A percentile compares a stretch with the other conserved stretches of the same genome.
Conservation (phyloP, 2,113 vertebrate genomes). For the Phasianus colchicus region DNA sequence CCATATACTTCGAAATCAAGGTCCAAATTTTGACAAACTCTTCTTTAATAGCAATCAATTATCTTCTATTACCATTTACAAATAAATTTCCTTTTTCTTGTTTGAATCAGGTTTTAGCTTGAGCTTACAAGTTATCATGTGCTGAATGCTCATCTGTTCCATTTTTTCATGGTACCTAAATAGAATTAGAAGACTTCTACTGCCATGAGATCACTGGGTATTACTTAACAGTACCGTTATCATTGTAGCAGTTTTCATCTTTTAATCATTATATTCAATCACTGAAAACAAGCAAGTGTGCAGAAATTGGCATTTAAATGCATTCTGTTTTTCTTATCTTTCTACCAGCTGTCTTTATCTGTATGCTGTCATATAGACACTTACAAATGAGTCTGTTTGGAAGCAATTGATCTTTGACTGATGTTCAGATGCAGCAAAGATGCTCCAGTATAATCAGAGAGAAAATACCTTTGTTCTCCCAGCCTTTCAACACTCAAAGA, state of each 20-base stretch:
- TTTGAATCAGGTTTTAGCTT: background rate
- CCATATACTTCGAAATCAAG: background rate
- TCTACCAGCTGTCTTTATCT: background rate
- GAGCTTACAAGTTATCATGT: background rate
- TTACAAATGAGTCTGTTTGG: background rate
- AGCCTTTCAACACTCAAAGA: background rate
- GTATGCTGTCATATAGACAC: background rate
- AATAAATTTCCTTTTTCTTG: background rate
- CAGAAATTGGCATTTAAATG: background rate
- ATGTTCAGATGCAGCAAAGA: background rate
- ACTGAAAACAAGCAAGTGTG: background rate
- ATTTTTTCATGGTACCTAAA: background rate
- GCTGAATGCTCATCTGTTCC: background rate
- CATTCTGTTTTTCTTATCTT: background rate
- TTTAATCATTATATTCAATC: background rate
- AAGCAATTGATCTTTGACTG: slow-evolving; percentile 7
- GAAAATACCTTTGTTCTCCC: background rate
- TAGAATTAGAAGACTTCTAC: background rate
- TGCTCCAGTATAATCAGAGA: background rate
- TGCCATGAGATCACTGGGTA: background rate
- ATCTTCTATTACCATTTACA: background rate
- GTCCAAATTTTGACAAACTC: background rate
- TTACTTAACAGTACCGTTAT: background rate
- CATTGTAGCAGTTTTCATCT: background rate
- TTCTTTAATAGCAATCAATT: background rate